A percentile compares a stretch with the other conserved stretches of the same genome.
phyloP scores from a whole-genome alignment of 2,113 vertebrate species.

The Indicator indicator region DNA sequence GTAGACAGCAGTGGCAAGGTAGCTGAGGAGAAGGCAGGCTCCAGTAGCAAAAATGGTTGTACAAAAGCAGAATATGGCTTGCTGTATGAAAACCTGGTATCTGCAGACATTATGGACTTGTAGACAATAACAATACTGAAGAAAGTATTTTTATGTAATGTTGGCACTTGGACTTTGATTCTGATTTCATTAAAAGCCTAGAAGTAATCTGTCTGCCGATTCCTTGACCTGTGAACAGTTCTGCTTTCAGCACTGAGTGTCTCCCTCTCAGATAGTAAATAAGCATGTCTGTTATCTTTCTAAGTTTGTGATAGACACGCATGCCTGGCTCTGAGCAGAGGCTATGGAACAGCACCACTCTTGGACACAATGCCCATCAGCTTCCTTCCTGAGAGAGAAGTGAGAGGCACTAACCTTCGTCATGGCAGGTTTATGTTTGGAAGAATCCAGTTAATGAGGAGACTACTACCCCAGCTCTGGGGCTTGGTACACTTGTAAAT shows the following conservation, averaged over 20 bases:
- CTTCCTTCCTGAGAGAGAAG: background rate
- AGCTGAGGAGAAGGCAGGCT: background rate
- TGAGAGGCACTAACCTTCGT: background rate
- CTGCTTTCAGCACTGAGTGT: background rate
- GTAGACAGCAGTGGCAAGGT: background rate
- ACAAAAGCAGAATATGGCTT: background rate
- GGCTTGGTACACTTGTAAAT: background rate
- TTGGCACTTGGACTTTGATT: background rate
- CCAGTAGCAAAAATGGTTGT: background rate
- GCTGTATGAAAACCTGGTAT: background rate
- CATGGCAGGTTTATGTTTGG: rapidly evolving
- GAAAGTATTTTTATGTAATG: background rate
- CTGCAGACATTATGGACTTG: background rate
- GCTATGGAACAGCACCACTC: background rate
- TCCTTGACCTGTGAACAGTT: background rate
- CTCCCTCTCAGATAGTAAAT: background rate
- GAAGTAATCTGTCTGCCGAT: background rate
- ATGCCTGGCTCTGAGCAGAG: background rate
- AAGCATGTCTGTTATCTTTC: background rate
- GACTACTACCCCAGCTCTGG: background rate
- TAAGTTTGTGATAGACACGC: background rate
- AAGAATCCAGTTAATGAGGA: background rate
- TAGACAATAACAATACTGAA: background rate
- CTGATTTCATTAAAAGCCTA: background rate
- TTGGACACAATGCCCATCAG: background rate